These are phyloP conservation scores for Standfussiana lucernea DNA, from an alignment of 2,888 invertebrate genomes.

Conservation along the genomic window DNA sequence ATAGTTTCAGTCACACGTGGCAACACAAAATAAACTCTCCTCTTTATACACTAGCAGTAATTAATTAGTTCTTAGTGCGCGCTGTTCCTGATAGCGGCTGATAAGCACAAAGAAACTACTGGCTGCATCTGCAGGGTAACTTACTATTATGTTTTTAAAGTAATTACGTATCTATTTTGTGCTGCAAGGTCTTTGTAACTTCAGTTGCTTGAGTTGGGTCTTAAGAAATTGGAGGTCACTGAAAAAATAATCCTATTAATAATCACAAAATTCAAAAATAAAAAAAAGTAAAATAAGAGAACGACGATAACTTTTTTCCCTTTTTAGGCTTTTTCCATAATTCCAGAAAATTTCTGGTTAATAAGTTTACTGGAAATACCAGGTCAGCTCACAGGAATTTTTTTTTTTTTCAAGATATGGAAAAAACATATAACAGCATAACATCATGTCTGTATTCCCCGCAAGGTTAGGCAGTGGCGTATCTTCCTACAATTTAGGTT, in stretches of 20 bases:
- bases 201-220: neutral
- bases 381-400: no score
- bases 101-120: slow-evolving; percentile 62
- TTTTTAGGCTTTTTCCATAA: neutral
- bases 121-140: slow-evolving; percentile 52
- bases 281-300: no score
- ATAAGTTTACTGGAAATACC: no score
- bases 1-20: slow-evolving; percentile 13
- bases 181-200: neutral
- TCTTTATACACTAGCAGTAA: slow-evolving; percentile 48
- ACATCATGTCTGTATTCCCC: no score
- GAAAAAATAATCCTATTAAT: no score
- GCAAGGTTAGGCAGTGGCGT: no score
- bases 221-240: no score
- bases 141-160: slow-evolving; percentile 14
- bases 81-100: slow-evolving; percentile 57
- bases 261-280: no score
- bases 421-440: no score
- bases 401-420: no score
- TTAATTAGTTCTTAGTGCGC: slow-evolving; percentile 64
- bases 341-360: no score
- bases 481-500: no score
- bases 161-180: neutral
- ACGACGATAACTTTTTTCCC: neutral
- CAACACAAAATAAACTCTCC: slow-evolving; percentile 1